Conservation (phyloP, 2,113 vertebrate species). For the Ptilonorhynchus violaceus region DNA sequence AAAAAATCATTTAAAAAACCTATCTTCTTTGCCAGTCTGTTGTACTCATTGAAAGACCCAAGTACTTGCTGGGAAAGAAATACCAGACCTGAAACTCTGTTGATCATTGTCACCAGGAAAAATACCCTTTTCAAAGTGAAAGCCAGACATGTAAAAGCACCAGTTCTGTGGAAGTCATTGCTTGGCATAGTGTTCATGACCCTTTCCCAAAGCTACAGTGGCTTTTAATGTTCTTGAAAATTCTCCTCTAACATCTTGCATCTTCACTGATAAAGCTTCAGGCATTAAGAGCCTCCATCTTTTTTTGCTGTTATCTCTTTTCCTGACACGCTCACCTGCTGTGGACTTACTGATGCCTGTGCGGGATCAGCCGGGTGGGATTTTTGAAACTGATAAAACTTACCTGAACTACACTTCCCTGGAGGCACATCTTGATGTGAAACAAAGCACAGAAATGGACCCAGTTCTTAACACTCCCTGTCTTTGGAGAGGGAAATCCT, state of each 20-base stretch:
- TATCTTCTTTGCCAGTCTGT: background rate
- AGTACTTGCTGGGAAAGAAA: background rate
- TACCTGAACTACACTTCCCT: background rate
- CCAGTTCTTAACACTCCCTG: rapidly evolving
- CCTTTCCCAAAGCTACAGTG: background rate
- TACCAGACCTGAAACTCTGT: background rate
- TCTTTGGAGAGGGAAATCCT: background rate
- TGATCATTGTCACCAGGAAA: background rate
- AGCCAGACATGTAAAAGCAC: background rate
- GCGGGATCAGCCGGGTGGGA: background rate
- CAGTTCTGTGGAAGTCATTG: background rate
- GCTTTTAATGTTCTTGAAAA: background rate
- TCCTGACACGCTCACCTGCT: background rate
- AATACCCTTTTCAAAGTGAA: background rate
- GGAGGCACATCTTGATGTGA: background rate
- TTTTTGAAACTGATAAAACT: background rate
- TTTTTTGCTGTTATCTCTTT: background rate
- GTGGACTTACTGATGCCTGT: background rate
- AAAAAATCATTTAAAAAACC: background rate
- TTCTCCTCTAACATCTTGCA: background rate
- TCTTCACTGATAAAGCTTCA: background rate
- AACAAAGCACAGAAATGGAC: background rate
- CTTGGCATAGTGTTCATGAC: background rate
- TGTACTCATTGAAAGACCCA: background rate
- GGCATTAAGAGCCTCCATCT: background rate